Percentiles rank a stretch among this genome's conserved stretches.
These are phyloP conservation scores for Probaryconus sp. DNA, from an alignment of 1,140 invertebrate genomes.

Conservation along the genomic window DNA sequence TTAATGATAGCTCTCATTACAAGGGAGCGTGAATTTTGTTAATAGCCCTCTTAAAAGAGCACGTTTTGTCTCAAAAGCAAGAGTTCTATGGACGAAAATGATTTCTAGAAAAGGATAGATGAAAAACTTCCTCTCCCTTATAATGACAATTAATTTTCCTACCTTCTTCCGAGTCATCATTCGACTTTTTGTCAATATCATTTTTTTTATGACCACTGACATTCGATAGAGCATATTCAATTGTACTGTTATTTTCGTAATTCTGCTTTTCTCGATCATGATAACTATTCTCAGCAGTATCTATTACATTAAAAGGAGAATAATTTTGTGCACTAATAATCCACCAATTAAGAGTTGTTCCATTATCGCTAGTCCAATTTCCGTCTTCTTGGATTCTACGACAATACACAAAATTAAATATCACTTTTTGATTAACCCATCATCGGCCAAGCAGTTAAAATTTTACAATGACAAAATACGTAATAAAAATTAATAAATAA, in stretches of 20 bases:
- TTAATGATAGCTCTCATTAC: too few relatives aligned
- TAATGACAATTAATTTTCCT: background rate
- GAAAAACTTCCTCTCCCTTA: too few relatives aligned
- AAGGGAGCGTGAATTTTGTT: too few relatives aligned
- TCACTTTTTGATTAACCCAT: background rate
- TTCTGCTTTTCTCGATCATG: constrained; percentile 14
- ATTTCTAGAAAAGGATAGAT: too few relatives aligned
- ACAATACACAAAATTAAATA: constrained; percentile 56
- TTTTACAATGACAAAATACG: background rate
- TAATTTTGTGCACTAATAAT: constrained; percentile 72
- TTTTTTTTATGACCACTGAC: too few relatives aligned
- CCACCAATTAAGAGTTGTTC: constrained; percentile 71
- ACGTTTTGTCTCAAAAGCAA: too few relatives aligned
- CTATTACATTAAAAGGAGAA: too few relatives aligned
- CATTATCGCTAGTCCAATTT: constrained; percentile 64
- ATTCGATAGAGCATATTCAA: too few relatives aligned
- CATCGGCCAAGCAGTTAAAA: background rate
- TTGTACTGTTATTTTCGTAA: constrained; percentile 16
- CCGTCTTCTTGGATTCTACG: constrained; percentile 71
- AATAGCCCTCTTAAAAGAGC: too few relatives aligned
- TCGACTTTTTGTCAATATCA: constrained; percentile 11
- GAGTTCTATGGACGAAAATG: too few relatives aligned
- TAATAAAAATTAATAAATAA: background rate
- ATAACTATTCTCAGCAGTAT: too few relatives aligned
- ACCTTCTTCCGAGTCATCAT: constrained; percentile 21